Conservation (phyloP, 2,113 vertebrate species). For the Plotosus lineatus region DNA sequence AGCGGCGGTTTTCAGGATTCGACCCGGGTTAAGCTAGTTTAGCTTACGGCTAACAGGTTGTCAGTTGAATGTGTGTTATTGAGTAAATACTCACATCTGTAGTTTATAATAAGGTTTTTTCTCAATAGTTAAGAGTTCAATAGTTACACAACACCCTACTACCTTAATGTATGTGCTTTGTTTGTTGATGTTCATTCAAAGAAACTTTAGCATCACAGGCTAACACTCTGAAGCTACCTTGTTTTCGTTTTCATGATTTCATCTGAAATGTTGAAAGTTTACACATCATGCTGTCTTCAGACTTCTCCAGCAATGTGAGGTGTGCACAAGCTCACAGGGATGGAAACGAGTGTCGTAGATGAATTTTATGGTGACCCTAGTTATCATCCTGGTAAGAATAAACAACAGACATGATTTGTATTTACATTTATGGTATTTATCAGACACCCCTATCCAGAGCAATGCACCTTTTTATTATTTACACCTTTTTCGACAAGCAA, state of each 20-base stretch:
- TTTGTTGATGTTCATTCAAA: not conserved
- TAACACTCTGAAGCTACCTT: not conserved
- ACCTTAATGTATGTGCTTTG: not conserved
- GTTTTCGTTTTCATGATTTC: not conserved
- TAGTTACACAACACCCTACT: not conserved
- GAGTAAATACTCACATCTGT: not conserved
- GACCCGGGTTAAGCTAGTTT: not conserved
- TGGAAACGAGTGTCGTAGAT: slow-evolving; percentile 45
- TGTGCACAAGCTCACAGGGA: slow-evolving; percentile 12
- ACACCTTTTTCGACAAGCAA: too few relatives aligned
- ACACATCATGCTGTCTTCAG: not conserved
- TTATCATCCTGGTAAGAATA: slow-evolving; percentile 38
- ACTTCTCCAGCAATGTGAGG: not conserved
- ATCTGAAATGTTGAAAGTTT: not conserved
- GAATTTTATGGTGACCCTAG: slow-evolving; percentile 44
- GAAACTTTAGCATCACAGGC: not conserved
- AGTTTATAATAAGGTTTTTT: not conserved
- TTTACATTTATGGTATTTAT: too few relatives aligned
- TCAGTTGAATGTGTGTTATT: not conserved
- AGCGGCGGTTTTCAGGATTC: not conserved
- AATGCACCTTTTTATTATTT: too few relatives aligned
- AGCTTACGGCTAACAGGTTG: not conserved
- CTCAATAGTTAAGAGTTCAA: not conserved
- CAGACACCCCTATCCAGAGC: too few relatives aligned
- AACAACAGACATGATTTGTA: not conserved